A percentile compares a stretch with the other conserved stretches of the same genome.
phyloP scores from a whole-genome alignment of 2,888 invertebrate genomes.

The Volucella bombylans region DNA sequence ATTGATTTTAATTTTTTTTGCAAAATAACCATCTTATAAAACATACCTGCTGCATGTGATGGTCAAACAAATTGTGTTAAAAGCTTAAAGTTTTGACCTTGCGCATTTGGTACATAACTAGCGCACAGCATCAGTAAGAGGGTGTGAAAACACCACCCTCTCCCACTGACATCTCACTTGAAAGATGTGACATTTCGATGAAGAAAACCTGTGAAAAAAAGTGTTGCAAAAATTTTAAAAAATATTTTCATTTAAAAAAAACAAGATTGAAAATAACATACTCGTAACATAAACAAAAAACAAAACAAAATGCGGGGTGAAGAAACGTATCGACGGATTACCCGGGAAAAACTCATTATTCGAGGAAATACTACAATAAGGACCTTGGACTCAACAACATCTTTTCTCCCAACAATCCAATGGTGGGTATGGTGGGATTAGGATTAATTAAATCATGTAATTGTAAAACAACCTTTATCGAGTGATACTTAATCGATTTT shows the following conservation, averaged over 20 bases:
- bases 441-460: slow-evolving; percentile 2
- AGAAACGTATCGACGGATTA: slow-evolving; percentile 81
- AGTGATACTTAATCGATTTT: slow-evolving; percentile 51
- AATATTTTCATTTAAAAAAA: slow-evolving; percentile 25
- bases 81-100: slow-evolving; percentile 50
- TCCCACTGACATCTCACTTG: slow-evolving; percentile 4
- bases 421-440: slow-evolving; percentile 77
- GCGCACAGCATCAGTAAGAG: slow-evolving; percentile 55
- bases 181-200: slow-evolving; percentile 40
- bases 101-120: slow-evolving; percentile 63
- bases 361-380: slow-evolving; percentile 82
- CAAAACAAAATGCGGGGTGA: slow-evolving; percentile 80
- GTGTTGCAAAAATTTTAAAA: slow-evolving; percentile 20
- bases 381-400: slow-evolving; percentile 82
- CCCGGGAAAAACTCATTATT: slow-evolving; percentile 82
- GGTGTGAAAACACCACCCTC: background rate
- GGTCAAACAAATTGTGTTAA: slow-evolving; percentile 44
- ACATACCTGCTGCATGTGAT: background rate
- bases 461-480: slow-evolving; percentile 7
- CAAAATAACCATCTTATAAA: background rate
- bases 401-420: slow-evolving; percentile 80
- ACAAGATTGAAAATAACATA: slow-evolving; percentile 15
- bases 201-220: slow-evolving; percentile 2
- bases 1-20: slow-evolving; percentile 5
- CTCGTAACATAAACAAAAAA: slow-evolving; percentile 33